phyloP scores from a whole-genome alignment of 2,888 invertebrate species.

The Lithophane ornitopus region DNA sequence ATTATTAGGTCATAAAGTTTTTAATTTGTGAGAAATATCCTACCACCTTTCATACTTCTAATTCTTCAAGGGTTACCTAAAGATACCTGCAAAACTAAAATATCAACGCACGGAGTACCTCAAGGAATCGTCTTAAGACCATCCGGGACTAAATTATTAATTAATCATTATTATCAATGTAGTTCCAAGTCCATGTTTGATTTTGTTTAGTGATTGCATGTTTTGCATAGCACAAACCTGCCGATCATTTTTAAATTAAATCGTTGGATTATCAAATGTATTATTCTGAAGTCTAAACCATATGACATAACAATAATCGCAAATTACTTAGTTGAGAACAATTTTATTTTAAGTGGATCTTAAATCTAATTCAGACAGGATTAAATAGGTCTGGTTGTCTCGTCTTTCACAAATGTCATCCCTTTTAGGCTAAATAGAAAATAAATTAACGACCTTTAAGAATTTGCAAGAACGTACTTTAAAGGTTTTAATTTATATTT shows the following conservation, averaged over 20 bases:
- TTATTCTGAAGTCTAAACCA: background rate
- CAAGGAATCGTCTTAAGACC: background rate
- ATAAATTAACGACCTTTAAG: constrained; percentile 33
- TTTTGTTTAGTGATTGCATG: background rate
- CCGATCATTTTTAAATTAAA: background rate
- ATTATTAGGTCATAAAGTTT: background rate
- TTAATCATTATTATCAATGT: background rate
- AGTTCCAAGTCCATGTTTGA: background rate
- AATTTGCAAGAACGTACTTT: constrained; percentile 7
- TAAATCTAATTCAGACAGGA: constrained; percentile 28
- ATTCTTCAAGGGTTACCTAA: background rate
- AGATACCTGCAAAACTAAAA: background rate
- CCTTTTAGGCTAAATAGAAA: constrained; percentile 29
- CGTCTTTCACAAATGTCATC: constrained; percentile 34
- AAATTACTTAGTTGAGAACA: constrained; percentile 27
- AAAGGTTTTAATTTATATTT: constrained; percentile 19
- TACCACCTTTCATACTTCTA: background rate
- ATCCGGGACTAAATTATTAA: background rate
- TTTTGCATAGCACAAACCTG: background rate
- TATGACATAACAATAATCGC: background rate
- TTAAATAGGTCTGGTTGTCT: constrained; percentile 36
- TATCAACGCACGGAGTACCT: background rate
- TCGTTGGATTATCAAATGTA: background rate
- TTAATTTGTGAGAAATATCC: background rate
- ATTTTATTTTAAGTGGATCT: constrained; percentile 22